phyloP scores from a whole-genome alignment of 2,888 invertebrate species.

The Dryobota labecula region DNA sequence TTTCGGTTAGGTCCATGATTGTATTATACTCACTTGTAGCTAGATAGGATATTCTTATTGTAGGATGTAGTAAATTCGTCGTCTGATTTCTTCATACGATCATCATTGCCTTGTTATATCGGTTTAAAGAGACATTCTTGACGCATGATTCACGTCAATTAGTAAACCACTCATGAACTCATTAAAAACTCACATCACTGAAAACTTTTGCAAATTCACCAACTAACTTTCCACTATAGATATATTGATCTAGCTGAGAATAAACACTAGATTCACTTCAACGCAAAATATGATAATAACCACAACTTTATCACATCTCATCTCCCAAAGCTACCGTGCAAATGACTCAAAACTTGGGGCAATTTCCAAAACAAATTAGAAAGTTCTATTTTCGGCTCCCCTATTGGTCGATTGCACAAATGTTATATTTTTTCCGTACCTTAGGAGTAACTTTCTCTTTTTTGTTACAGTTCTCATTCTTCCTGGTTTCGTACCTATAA shows the following conservation, averaged over 20 bases:
- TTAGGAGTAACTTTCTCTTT: conserved; percentile 86
- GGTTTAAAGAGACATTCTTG: neutral
- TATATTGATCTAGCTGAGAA: neutral
- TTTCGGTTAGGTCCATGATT: conserved; percentile 41
- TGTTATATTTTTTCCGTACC: conserved; percentile 77
- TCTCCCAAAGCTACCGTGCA: conserved; percentile 79
- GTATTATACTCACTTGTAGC: conserved; percentile 60
- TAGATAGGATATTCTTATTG: conserved; percentile 37
- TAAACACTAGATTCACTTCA: conserved; percentile 37
- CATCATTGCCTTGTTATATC: neutral
- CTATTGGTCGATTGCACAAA: conserved; percentile 83
- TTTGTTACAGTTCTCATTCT: conserved; percentile 87
- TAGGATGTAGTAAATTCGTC: conserved; percentile 16
- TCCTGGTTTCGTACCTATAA: conserved; percentile 82
- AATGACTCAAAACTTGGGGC: conserved; percentile 78
- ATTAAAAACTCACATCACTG: conserved; percentile 46
- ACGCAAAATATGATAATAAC: conserved; percentile 41
- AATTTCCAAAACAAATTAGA: conserved; percentile 85
- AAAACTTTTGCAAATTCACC: conserved; percentile 13
- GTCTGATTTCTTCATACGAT: conserved; percentile 7
- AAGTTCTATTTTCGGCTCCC: conserved; percentile 78
- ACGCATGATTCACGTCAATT: neutral
- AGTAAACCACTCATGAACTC: neutral
- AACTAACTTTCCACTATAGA: conserved; percentile 29
- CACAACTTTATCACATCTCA: conserved; percentile 57